phyloP scores from a whole-genome alignment of 37 sponge, comb jelly and placozoan species.

The Cliona cf. orientalis region DNA sequence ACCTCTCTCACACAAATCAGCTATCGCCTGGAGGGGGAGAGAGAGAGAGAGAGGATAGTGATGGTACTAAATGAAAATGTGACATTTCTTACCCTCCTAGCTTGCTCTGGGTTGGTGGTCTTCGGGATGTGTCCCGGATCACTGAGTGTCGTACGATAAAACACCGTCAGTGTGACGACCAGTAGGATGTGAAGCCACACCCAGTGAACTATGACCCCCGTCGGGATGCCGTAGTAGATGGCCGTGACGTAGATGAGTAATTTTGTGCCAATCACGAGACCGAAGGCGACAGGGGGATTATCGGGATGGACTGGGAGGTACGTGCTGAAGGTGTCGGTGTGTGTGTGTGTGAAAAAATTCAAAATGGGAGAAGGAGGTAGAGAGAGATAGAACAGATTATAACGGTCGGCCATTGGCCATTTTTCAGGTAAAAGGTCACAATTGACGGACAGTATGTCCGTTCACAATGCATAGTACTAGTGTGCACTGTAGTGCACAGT shows the following conservation, averaged over 20 bases:
- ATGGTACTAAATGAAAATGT: not conserved
- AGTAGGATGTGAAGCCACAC: conserved; percentile 17
- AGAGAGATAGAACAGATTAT: not conserved
- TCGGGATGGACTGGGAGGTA: conserved; percentile 56
- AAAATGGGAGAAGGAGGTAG: not conserved
- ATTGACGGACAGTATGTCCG: too few relatives aligned
- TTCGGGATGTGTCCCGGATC: conserved; percentile 79
- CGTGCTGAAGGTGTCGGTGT: conserved; percentile 17
- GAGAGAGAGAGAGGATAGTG: not conserved
- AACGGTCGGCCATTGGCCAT: not conserved
- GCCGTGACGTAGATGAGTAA: conserved; percentile 72
- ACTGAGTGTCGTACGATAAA: conserved; percentile 46
- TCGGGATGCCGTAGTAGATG: conserved; percentile 21
- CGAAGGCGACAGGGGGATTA: conserved; percentile 75
- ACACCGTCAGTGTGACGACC: conserved; percentile 19
- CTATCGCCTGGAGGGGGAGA: conserved; percentile 43
- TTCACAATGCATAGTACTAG: too few relatives aligned
- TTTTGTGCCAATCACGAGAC: conserved; percentile 77
- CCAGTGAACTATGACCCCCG: conserved; percentile 35
- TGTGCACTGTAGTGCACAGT: too few relatives aligned
- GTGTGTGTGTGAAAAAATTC: not conserved
- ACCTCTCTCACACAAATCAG: conserved; percentile 75
- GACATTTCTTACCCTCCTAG: conserved; percentile 52
- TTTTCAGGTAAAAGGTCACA: not conserved
- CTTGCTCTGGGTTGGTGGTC: conserved; percentile 9